Evolutionary conservation across 2,888 invertebrate species (phyloP).

Genomic region (Drosophila flavopinicola): DNA sequence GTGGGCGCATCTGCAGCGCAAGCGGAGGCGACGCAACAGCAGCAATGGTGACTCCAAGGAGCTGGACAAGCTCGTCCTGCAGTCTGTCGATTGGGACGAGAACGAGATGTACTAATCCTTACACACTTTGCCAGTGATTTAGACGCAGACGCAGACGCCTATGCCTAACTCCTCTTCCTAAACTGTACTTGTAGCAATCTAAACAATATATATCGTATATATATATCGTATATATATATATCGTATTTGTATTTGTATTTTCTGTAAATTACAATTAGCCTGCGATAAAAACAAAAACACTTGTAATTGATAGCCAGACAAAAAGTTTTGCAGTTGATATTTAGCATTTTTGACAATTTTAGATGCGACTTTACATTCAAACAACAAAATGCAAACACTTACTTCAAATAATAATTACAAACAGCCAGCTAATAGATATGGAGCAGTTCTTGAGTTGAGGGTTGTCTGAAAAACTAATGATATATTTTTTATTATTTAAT

Average conservation of each 20-base stretch:
- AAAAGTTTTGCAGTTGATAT: slow-evolving; percentile 33
- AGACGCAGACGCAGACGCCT: too few species aligned
- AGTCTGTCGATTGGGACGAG: slow-evolving; percentile 84
- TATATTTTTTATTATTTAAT: not conserved
- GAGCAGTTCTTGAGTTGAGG: slow-evolving; percentile 5
- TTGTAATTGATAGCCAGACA: slow-evolving; percentile 41
- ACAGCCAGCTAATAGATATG: slow-evolving; percentile 12
- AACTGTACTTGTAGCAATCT: slow-evolving; percentile 22
- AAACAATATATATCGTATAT: slow-evolving; percentile 16
- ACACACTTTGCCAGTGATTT: not conserved
- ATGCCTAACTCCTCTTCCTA: slow-evolving; percentile 7
- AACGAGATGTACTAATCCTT: slow-evolving; percentile 82
- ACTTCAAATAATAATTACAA: slow-evolving; percentile 5
- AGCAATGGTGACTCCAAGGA: slow-evolving; percentile 84
- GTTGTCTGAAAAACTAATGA: slow-evolving; percentile 1
- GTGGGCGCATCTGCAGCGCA: slow-evolving; percentile 83
- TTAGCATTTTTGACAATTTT: slow-evolving; percentile 46
- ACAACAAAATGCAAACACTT: slow-evolving; percentile 17
- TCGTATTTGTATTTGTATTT: slow-evolving; percentile 38
- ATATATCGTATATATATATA: not conserved
- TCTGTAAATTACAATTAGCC: slow-evolving; percentile 52
- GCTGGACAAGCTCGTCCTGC: slow-evolving; percentile 83
- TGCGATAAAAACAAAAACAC: slow-evolving; percentile 43
- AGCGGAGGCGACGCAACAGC: slow-evolving; percentile 81
- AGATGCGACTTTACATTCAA: slow-evolving; percentile 63